Conservation (phyloP, 2,797 vertebrate genomes). For the Muraenolepis orangiensis region DNA sequence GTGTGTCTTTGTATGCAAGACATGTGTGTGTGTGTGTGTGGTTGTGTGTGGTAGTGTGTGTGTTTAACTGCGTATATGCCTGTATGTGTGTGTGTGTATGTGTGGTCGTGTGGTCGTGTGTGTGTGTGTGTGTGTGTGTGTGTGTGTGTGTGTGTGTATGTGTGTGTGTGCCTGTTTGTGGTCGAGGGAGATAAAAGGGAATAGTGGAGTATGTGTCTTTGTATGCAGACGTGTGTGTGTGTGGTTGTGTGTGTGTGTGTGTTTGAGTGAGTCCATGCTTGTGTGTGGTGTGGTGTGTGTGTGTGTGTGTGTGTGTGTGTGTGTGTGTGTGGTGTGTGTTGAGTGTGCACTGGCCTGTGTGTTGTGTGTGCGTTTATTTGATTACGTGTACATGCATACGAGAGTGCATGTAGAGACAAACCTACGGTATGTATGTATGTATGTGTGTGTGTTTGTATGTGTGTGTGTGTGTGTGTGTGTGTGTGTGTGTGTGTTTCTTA, state of each 20-base stretch:
- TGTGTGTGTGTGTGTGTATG: too few species aligned
- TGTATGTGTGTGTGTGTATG: too few species aligned
- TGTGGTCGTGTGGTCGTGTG: too few species aligned
- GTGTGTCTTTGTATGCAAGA: background rate
- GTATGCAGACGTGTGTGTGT: background rate
- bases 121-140: constrained; percentile 6
- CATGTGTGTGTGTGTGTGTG: background rate
- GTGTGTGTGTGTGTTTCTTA: constrained; percentile 5
- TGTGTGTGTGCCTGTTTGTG: constrained; percentile 15
- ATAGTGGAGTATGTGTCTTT: background rate
- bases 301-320: constrained; percentile 4
- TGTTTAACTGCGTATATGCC: constrained; percentile 29
- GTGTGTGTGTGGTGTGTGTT: background rate
- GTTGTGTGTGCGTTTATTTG: constrained; percentile 12
- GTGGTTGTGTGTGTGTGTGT: constrained; percentile 9
- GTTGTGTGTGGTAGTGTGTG: constrained; percentile 12
- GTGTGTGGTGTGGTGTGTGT: constrained; percentile 2
- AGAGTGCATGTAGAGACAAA: background rate
- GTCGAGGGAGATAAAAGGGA: background rate
- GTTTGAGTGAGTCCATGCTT: constrained; percentile 11
- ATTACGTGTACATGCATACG: constrained; percentile 12
- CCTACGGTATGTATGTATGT: background rate
- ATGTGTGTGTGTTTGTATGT: too few species aligned
- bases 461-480: too few species aligned
- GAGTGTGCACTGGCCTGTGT: constrained; percentile 3